Base-by-base conservation (phyloP, 2,888 invertebrate species). In the Drosophila tripunctata region DNA sequence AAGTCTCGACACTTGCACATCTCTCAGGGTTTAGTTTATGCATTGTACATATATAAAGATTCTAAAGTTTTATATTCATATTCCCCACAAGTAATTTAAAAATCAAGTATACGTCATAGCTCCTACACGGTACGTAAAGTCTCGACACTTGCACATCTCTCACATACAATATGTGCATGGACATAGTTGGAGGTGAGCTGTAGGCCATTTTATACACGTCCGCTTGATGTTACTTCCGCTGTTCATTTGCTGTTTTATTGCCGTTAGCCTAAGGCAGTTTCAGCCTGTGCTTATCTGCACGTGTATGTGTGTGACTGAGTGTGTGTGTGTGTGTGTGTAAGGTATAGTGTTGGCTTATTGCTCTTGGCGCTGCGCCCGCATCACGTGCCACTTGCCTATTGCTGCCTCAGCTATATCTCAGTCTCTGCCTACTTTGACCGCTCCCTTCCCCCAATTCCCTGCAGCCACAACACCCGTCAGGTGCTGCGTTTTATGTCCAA, bases 211-310 rank as follows among this genome's bases (percentile, higher is more conserved):
- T 51, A 58, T 62, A 41, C 60, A 75, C 54, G 58, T 72, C 70
- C 77, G 83, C 77, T 82, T 72, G 64, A 74, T 63, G 86, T 86
- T 70, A 61, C 74, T 83, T 86, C 81, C 87, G 81, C 81, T 86
- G 84, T 86, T 86, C 82, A 80, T 86, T 86, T 86, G 75, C 68
- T 73, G 80, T 83, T 86, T 82, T 86, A 86, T 83, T 80, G 75
- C 84, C 70, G 51, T 61, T n/a, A 45, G 84, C 81, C 78, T 27
- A 40, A 56, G 58, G 70, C 70, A 66, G 35, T 66, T 44, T 10
- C 19, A 22, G 31, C 12, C 22, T 52, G 14, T 40, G 7, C 41
- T 22, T 45, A 31, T 43, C 30, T 36, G 15, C 35, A 22, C 57
- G 30, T 56, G 17, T 27, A 19, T 58, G 6, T 38, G 14, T 38